These are phyloP conservation scores for Rotaria macrura DNA, from an alignment of 2,888 invertebrate species.

Conservation along the genomic window DNA sequence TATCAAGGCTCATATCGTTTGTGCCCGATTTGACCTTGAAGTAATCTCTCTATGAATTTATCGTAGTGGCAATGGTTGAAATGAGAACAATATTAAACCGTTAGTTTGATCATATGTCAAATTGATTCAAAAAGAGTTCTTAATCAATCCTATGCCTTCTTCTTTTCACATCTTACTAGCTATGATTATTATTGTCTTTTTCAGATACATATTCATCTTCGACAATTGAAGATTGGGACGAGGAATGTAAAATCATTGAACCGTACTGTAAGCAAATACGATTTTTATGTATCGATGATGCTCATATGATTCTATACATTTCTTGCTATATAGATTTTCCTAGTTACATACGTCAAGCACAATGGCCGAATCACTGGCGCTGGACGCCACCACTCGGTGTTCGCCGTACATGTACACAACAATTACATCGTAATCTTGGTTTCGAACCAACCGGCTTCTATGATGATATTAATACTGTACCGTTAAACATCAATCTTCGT, in stretches of 20 bases:
- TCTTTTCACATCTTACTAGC: no score
- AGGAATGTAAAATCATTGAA: not conserved
- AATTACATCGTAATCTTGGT: conserved; percentile 1
- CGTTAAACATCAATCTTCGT: not conserved
- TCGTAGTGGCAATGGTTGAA: no score
- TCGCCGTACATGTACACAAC: conserved; percentile 7
- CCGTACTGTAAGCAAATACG: not conserved
- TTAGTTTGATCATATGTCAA: no score
- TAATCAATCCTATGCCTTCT: no score
- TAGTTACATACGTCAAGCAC: not conserved
- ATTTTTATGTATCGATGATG: no score
- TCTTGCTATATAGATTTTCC: not conserved
- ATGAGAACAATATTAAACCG: no score
- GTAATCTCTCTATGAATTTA: no score
- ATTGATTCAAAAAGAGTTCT: no score
- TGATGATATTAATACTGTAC: not conserved
- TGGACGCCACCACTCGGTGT: conserved; percentile 18
- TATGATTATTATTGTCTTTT: not conserved
- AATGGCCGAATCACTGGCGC: conserved; percentile 13
- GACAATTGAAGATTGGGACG: not conserved
- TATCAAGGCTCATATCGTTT: no score
- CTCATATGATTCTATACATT: no score
- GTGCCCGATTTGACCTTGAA: no score
- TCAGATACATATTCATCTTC: not conserved
- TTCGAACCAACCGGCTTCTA: not conserved